phyloP scores from a whole-genome alignment of 2,888 invertebrate genomes.

The Cephalotes varians region DNA sequence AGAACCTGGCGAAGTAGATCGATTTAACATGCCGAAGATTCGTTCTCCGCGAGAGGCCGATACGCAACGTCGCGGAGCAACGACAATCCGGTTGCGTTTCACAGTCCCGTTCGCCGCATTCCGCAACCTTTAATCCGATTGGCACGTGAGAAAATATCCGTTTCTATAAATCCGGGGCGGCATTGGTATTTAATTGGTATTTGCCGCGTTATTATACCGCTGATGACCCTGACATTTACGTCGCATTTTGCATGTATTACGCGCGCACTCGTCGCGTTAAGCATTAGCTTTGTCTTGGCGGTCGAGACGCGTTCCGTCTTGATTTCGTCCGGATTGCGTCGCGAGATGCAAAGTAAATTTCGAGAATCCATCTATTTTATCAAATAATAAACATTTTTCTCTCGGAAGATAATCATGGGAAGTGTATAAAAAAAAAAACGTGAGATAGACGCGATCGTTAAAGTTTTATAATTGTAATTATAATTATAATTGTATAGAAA shows the following conservation, averaged over 20 bases:
- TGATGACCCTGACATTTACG: conserved; percentile 80
- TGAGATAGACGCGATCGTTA: neutral
- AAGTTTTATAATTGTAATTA: neutral
- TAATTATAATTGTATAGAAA: neutral
- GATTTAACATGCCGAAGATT: neutral
- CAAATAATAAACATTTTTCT: neutral
- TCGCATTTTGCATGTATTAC: conserved; percentile 73
- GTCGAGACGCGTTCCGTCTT: neutral
- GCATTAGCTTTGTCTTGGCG: neutral
- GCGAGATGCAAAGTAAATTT: neutral
- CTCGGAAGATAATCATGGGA: neutral
- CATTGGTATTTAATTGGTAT: conserved; percentile 76
- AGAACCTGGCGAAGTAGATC: neutral
- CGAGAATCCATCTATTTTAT: neutral
- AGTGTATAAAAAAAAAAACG: neutral
- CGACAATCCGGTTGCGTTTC: neutral
- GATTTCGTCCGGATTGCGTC: neutral
- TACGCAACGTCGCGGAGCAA: neutral
- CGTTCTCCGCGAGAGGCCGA: neutral
- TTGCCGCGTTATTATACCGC: conserved; percentile 62
- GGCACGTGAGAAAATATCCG: conserved; percentile 24
- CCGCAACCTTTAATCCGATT: conserved; percentile 2
- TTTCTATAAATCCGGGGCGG: conserved; percentile 40
- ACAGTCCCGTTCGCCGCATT: neutral
- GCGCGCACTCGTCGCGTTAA: conserved; percentile 60